Base-by-base conservation (phyloP, 2,888 invertebrate species). In the Drosophila mayaguana region DNA sequence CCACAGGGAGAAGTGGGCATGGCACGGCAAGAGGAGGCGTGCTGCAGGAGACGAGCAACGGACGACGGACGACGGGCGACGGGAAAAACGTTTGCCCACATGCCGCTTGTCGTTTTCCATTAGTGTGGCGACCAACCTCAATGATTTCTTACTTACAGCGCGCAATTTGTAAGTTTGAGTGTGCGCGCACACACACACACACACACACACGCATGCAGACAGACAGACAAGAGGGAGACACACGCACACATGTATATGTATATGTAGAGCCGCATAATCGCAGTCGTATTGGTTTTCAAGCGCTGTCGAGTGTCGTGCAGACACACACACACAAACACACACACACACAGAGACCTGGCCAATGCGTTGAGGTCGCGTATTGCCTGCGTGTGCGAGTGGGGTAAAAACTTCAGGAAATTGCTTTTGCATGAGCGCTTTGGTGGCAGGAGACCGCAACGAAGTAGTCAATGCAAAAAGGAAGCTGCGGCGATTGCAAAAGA, bases 91-190 rank as follows among this genome's bases (percentile, higher is more conserved):
- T 80, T 77, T 84, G 76, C 80, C 85, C 89, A 88, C 86, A 86
- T 88, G 86, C 80, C 81, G 82, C 88, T 80, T 84, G 86, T 86
- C 89, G 86, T 82, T 88, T 82, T 85, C 85, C 89, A 89, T 89
- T 86, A 86, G 89, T 75, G 84, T 63, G 74, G 76, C 80, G 86
- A 82, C 89, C 88, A 88, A 83, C 89, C 85, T 89, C 88, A 88
- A 89, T 86, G 86, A 86, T 86, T 86, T 86, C 89, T 89, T 86
- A 86, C 86, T 86, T 88, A 80, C 86, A 75, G 75, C 80, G 78
- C 70, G 81, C 87, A 80, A 70, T 85, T 88, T 75, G 73, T 73
- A 74, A 78, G 87, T 72, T 68, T 69, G 77, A 68, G 85, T 67
- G 65, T 68, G 75, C 68, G 75, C 78, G 45, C 51, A 72, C 66